Base-by-base conservation (phyloP, 2,797 vertebrate species). In the Moxostoma hubbsi region DNA sequence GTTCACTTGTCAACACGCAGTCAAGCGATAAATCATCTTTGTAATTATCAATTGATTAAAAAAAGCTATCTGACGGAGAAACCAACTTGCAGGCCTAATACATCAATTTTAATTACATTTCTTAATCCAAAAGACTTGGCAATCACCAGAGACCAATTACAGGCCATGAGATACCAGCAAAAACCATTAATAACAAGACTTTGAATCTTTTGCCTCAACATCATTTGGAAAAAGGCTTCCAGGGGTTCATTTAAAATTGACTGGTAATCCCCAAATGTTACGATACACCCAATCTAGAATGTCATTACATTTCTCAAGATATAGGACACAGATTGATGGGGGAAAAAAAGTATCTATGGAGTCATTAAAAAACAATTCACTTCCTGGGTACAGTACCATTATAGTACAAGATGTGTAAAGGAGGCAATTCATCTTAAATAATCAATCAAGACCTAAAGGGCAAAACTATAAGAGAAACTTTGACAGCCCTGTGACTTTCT, bases 61-160 rank as follows among this genome's bases (percentile, higher is more conserved):
- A 78, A 87, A 85, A 79, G 85, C 87, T 86, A 89, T 91, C 87
- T 87, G 74, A 87, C 82, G 81, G 88, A 87, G 89, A 88, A 89
- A 91, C 88, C 83, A 86, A 90, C 92, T 90, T 84, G 84, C 84
- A 91, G 85, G 87, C 84, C 81, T 86, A 88, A 92, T 91, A 87
- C 89, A 92, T 90, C 86, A 87, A 89, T 90, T 92, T 89, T 91
- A 93, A 94, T 93, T 89, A 86, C 85, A 82, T 92, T 92, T 92
- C 91, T 92, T 93, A 93, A 94, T 93, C 92, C 69, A 90, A 85
- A 91, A 91, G 78, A 85, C 87, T 89, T 85, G 59, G 90, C 90
- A 90, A 93, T 92, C 92, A 93, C 86, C 85, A 84, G 87, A 91
- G 92, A 92, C 91, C 92, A 94, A 94, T 93, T 93, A 92, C 81